Conservation (phyloP, 1,140 invertebrate species). For the Apis cerana region DNA sequence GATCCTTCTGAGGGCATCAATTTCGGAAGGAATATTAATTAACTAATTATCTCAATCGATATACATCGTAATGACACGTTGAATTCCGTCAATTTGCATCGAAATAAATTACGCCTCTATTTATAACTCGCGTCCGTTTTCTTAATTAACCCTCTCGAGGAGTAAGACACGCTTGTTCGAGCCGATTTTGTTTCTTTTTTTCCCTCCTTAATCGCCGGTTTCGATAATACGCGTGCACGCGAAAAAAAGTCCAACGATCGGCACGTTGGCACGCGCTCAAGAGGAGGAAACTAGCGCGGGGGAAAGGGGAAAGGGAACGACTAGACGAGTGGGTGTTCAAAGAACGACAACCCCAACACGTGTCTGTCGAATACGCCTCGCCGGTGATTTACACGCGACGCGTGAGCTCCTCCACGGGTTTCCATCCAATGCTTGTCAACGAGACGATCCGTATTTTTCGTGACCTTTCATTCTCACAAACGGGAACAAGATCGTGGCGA, state of each 20-base stretch:
- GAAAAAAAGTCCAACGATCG: neutral
- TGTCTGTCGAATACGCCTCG: constrained; percentile 55
- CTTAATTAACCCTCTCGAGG: no score
- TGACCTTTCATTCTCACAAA: no score
- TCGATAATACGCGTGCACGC: neutral
- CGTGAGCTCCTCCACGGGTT: neutral
- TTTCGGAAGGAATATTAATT: no score
- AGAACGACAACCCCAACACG: constrained; percentile 56
- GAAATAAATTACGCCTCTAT: no score
- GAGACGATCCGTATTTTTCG: neutral
- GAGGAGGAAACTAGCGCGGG: constrained; percentile 14
- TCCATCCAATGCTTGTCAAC: neutral
- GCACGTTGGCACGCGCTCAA: constrained; percentile 28
- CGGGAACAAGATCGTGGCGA: neutral
- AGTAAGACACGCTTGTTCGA: neutral
- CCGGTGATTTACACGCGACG: constrained; percentile 48
- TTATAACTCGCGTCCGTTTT: no score
- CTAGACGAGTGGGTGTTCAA: constrained; percentile 38
- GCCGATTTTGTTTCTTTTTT: neutral
- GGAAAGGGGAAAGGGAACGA: neutral
- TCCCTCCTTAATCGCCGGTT: neutral
- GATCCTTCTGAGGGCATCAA: no score
- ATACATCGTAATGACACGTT: no score
- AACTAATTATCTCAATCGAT: no score
- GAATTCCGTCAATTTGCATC: no score